Evolutionary conservation across 2,797 vertebrate genomes (phyloP).

Genomic region (Uromys caudimaculatus): DNA sequence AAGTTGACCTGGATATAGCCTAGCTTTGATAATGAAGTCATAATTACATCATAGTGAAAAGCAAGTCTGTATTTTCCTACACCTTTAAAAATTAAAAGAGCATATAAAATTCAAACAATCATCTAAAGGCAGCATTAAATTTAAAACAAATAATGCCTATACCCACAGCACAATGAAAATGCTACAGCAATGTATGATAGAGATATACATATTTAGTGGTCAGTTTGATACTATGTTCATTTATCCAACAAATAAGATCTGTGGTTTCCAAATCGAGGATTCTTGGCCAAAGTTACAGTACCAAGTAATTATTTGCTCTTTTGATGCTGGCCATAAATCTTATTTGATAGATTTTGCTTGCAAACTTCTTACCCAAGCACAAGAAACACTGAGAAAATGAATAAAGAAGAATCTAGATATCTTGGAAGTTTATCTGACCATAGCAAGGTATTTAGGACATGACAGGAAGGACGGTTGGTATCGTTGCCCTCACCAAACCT

Average conservation of each 20-base stretch:
- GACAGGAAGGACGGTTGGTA: too few species aligned
- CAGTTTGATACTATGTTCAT: neutral
- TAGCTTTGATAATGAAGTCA: neutral
- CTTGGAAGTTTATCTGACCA: neutral
- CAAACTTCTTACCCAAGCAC: neutral
- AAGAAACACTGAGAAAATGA: neutral
- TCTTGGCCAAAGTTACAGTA: neutral
- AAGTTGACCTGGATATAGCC: neutral
- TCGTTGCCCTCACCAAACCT: neutral
- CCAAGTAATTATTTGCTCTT: neutral
- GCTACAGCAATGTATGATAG: too few species aligned
- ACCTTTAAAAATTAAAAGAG: neutral
- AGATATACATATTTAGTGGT: neutral
- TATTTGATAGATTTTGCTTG: neutral
- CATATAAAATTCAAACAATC: neutral
- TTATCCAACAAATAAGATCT: neutral
- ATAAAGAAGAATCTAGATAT: too few species aligned
- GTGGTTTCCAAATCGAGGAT: too few species aligned
- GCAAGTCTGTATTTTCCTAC: neutral
- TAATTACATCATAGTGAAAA: neutral
- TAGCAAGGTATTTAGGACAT: neutral
- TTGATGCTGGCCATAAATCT: neutral
- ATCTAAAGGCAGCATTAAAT: neutral
- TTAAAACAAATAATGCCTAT: neutral
- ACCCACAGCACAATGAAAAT: neutral